Base-by-base conservation (phyloP, 2,888 invertebrate genomes). In the Ectemnius cavifrons region DNA sequence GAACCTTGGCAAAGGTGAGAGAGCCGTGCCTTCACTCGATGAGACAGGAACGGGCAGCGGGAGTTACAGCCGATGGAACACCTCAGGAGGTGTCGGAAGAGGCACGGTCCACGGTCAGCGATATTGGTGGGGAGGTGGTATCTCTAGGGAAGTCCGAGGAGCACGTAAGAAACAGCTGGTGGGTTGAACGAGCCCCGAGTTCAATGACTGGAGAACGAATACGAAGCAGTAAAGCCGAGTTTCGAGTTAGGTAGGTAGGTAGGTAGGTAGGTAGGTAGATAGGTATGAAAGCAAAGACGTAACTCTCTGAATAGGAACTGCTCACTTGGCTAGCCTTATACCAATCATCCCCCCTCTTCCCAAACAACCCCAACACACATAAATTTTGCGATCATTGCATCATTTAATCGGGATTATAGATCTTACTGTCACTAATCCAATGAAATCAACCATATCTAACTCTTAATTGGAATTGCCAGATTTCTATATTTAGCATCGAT, bases 111-210 rank as follows among this genome's bases (percentile, higher is more conserved):
- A 81, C 67, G 80, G 60, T 63, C 76, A 67, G 73, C 62, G 73
- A 73, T 58, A 62, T 56, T 64, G 46, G 71, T 71, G 65, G 72
- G 78, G 49, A 62, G 60, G 20, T 45, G 57, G 52, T 23, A 13
- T 37, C 63, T 49, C 68, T 70, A 59, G 65, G 68, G 71, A 63
- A 63, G 64, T 62, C n/a, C 59, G 65, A 59, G 63, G 78, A 60
- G 79, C 74, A 73, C 78, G 85, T 86, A 87, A 87, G 88, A 89
- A 89, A 89, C 89, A 89, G 89, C 89, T 89, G 89, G 88, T 88
- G 83, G 84, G 88, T 87, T 87, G 87, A 87, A 85, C 87, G 87
- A 84, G 86, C 84, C 79, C 71, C 62, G 89, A 86, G 90, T 90
- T 90, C 89, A 90, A 89, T 89, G 90, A 90, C 90, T 89, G 88